Evolutionary conservation across 2,797 vertebrate species (phyloP), one percentile per base, ranked within the genome.

Genomic region (Poeciliopsis infans): DNA sequence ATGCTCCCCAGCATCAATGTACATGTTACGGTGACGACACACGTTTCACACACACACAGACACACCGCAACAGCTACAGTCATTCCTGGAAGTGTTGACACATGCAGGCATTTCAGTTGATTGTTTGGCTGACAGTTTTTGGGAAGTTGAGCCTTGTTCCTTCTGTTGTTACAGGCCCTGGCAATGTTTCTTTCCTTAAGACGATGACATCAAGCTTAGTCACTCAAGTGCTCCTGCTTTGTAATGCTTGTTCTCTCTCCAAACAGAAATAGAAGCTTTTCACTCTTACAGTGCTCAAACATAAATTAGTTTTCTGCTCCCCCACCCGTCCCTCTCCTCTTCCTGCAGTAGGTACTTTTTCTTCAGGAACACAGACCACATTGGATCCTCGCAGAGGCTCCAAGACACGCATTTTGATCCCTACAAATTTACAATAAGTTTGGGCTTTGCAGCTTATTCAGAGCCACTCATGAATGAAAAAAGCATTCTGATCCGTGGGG

Each of bases 151-250:
- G 81, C 75, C 78, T 78, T 89, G 74, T 76, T 85, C 80, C 78
- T 72, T 85, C 75, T 92, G 92, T 93, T 93, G 89, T 90, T 94
- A 88, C 90, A 94, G 88, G 90, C 83, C 83, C 82, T 78, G 69
- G 80, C 89, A 89, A 85, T 79, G 66, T 69, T 70, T 80, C 61
- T 71, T 87, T 47, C 86, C 86, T 82, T 87, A 81, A 88, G 87
- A 93, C 25, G 90, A 93, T 94, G 93, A 95, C 90, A 94, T 90
- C 85, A 61, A 87, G 90, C 92, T 94, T 92, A 90, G 92, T 90
- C 89, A 90, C 81, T 92, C 86, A 91, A 94, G 92, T 92, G 89
- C 79, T 75, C 74, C 72, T 13, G 84, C 91, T 93, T 94, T 94
- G 90, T 90, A 85, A 84, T 15, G 72, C 91, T 80, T 87, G 85